Conservation (phyloP, 2,888 invertebrate genomes). For the Rotaria macrura region DNA sequence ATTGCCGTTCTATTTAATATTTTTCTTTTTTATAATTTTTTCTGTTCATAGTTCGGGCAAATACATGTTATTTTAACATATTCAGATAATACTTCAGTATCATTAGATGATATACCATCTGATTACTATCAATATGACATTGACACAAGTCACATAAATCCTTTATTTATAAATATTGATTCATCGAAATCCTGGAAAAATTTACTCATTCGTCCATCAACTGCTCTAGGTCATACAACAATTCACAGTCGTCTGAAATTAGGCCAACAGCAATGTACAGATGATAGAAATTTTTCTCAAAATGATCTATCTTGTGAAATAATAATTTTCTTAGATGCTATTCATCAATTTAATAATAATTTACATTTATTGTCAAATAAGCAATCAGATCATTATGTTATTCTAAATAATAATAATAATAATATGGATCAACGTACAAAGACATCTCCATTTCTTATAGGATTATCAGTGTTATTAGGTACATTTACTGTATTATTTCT, state of each 20-base stretch:
- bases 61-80: neutral
- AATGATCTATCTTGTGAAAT: neutral
- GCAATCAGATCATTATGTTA: neutral
- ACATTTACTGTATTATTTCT: neutral
- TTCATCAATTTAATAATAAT: neutral
- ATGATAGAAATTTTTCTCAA: neutral
- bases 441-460: neutral
- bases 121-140: neutral
- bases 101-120: neutral
- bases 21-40: neutral
- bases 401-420: constrained; percentile 9
- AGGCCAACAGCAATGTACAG: constrained; percentile 15
- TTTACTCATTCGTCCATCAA: neutral
- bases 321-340: neutral
- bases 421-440: neutral
- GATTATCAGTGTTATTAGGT: neutral
- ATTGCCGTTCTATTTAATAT: neutral
- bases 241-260: neutral
- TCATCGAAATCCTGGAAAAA: neutral
- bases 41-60: neutral
- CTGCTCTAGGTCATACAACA: neutral
- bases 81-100: constrained; percentile 11
- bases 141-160: neutral
- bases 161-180: neutral
- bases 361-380: neutral